Evolutionary conservation across 2,113 vertebrate species (phyloP), one percentile per base, ranked within the genome.

Genomic region (Gracilinanus agilis): DNA sequence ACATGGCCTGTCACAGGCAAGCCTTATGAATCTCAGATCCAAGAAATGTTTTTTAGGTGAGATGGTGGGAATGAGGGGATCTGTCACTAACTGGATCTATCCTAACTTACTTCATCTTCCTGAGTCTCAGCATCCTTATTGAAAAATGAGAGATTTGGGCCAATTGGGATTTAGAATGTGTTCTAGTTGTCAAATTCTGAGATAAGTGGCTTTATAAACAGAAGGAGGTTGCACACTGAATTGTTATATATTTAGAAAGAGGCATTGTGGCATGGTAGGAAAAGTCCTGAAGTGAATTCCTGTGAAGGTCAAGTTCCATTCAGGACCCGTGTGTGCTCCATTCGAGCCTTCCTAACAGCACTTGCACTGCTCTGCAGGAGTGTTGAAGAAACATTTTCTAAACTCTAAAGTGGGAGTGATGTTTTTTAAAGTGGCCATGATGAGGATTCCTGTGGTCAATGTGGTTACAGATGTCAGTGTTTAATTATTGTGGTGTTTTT

Each of bases 401-500:
- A 40, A 40, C 34, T 40, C 67, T 83, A 40, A 40, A 23, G 19
- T n/a, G n/a, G n/a, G n/a, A n/a, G n/a, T 83, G n/a, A 34, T 40
- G n/a, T 55, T 55, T 23, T 55, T 40, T 8, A 34, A 89, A 54
- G 94, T 55, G 55, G n/a, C 9, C 25, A 44, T 92, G 25, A 23
- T 40, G 83, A 40, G 53, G 34, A 10, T 3, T 44, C 11, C 56
- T 92, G 29, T 90, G 88, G 12, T 91, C 6, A 44, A 90, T 54
- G 27, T 53, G 55, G 67, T 55, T 10, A n/a, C n/a, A 49, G n/a
- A 13, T 53, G 34, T 49, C 24, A 54, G 21, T 23, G n/a, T 58
- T 90, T 44, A 12, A 27, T 34, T 94, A 16, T 94, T 94, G 55
- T 75, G 90, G 0, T 94, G 8, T 97, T n/a, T 58, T 97, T n/a